These are phyloP conservation scores for Trachelus iudaicus DNA, from an alignment of 2,888 invertebrate species.

Conservation along the genomic window DNA sequence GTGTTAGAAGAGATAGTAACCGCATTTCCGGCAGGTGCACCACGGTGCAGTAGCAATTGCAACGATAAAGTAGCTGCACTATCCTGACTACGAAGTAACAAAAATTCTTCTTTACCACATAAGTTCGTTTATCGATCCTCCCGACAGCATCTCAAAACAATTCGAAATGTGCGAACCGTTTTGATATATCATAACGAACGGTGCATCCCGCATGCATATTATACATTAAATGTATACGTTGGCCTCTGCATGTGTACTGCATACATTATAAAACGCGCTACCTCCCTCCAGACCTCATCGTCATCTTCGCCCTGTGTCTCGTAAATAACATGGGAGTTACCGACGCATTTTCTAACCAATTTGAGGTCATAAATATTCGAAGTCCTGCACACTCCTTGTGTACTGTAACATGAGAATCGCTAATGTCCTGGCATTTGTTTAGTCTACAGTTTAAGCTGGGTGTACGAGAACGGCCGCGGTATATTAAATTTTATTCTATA, in stretches of 20 bases:
- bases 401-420: conserved; percentile 28
- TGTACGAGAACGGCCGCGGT: background rate
- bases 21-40: conserved; percentile 33
- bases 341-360: conserved; percentile 43
- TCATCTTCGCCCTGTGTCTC: conserved; percentile 21
- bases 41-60: conserved; percentile 18
- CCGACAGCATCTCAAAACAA: background rate
- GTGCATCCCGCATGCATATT: background rate
- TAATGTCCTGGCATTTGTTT: conserved; percentile 38
- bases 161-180: background rate
- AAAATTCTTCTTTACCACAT: background rate
- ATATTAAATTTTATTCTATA: background rate
- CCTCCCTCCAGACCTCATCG: conserved; percentile 20
- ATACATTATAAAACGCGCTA: background rate
- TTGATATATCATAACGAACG: background rate
- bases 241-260: background rate
- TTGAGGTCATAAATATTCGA: conserved; percentile 46
- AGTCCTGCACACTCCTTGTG: conserved; percentile 19
- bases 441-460: background rate
- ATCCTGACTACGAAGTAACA: background rate
- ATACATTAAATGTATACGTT: background rate
- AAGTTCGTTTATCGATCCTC: background rate
- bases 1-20: background rate
- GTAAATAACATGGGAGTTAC: conserved; percentile 44
- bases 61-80: background rate